Base-by-base conservation (phyloP, 1,140 invertebrate species). In the Dendroctonus ponderosae region DNA sequence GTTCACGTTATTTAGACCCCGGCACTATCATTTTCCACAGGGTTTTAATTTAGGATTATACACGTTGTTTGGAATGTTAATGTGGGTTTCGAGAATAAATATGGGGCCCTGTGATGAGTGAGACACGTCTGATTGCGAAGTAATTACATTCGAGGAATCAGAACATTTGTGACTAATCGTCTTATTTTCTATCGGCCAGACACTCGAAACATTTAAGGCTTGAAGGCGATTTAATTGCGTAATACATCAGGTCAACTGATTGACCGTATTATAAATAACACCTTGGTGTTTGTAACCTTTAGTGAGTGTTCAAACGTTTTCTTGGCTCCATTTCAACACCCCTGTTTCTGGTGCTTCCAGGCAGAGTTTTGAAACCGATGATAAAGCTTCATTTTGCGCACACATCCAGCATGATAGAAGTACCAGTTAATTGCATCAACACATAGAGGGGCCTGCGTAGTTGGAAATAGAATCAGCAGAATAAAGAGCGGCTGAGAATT, bases 341-440 rank as follows among this genome's bases (percentile, higher is more conserved):
- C 44, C 12, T 2, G 44, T 46, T 26, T 26, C 26, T 26, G 26
- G 26, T 26, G 26, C 26, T 26, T 26, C 26, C 26, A 2, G 26
- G 26, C 26, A n/a, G 26, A 26, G n/a, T 26, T 26, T 11, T 50
- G 12, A 50, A 50, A 50, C 7, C 7, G 42, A 58, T 58, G 56
- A 58, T 11, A 43, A 58, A 58, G 44, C 41, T 7, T 58, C 42
- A 58, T 14, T 43, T 58, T 43, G 44, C 12, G 15, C 15, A 58
- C 56, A 58, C 56, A 42, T 58, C 56, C 15, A 44, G 40, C 56
- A 44, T 44, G 39, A 7, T 39, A 58, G 56, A 58, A 58, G 56
- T 58, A 58, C 44, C 44, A 58, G 44, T 58, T 58, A 42, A 58
- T 58, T 58, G 56, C 15, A 44, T 44, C 42, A 58, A 42, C 41